Evolutionary conservation across 2,888 invertebrate genomes (phyloP), one percentile per base, ranked within the genome.

Genomic region (Hesperia comma): DNA sequence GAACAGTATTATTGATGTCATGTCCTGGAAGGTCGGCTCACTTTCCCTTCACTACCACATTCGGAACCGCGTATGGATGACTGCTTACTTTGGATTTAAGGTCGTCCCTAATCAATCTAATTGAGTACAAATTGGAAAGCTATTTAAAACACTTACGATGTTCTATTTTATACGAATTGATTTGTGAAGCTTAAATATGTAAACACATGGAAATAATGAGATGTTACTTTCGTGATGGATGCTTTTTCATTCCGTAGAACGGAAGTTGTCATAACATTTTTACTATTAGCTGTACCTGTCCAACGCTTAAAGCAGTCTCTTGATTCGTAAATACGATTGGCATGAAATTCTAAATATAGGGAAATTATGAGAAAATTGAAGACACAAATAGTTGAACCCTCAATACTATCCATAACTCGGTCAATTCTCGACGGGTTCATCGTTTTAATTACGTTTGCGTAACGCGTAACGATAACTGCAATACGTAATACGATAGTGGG

Each of bases 371-470:
- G 6, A 15, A 15, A 33, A 55, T 15, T n/a, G 10, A 33, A 6
- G 15, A 32, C 17, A 55, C 1, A 19, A 19, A 40, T 17, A 56
- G 17, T 14, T 17, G 40, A 56, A 19, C 56, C 40, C 40, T 40
- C 32, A 56, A 2, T 1, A n/a, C 40, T 21, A 14, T 14, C 19
- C 14, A 12, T 40, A 37, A 61, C 51, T 53, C n/a, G 53, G 61
- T 7, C 61, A 54, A 61, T 40, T 61, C 61, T 57, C 51, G 6
- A 14, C 21, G 53, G 61, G 61, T 41, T 26, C 51, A 61, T 61
- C 32, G 61, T 54, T 54, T 41, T 54, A 61, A 61, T 61, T 61
- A 54, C 32, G 15, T 41, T 54, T 61, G 61, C 53, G 54, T 61
- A 54, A 61, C 53, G 61, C 21, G 54, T 54, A 53, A 53, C 17